Evolutionary conservation across 2,888 invertebrate genomes (phyloP), one percentile per base, ranked within the genome.

Genomic region (Tenthredo amoena): DNA sequence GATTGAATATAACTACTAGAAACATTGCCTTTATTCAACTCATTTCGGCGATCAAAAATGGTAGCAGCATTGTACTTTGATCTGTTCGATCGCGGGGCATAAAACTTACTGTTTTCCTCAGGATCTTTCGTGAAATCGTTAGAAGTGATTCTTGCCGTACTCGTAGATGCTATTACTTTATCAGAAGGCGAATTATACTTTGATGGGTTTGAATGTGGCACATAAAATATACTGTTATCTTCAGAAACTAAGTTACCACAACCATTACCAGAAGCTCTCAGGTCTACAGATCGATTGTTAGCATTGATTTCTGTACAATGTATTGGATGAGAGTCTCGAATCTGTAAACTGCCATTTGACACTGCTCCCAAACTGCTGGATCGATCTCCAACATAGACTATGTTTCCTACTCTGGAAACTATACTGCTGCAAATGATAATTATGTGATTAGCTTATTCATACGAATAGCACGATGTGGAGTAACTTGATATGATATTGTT

Each of bases 401-500:
- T 37, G 40, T 18, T 40, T 43, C 15, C 47, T 31, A 85, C 15
- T 31, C 79, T 47, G 62, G 77, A 76, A 62, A 85, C 34, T 62
- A 65, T 79, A 15, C 15, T 31, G 79, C 68, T 34, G 77, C 15
- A 85, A 68, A 85, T 55, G 5, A 65, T 31, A 50, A 79, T 65
- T 10, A 34, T 2, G 15, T 4, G 37, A 65, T 26, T 15, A 85
- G 10, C 34, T 76, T 34, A 47, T 10, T 72, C 40, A 18, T n/a
- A 40, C 26, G 26, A 68, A 72, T 47, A 3, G 15, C n/a, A 9
- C 3, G n/a, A 55, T 55, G 55, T 55, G n/a, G n/a, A 12, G 21
- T 21, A 26, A 62, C 21, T 62, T 26, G 40, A 72, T 40, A 50
- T 62, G 18, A 15, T 55, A 3, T 43, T n/a, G 6, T 37, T 12